Conservation (phyloP, 2,113 vertebrate genomes). For the Crocuta crocuta region DNA sequence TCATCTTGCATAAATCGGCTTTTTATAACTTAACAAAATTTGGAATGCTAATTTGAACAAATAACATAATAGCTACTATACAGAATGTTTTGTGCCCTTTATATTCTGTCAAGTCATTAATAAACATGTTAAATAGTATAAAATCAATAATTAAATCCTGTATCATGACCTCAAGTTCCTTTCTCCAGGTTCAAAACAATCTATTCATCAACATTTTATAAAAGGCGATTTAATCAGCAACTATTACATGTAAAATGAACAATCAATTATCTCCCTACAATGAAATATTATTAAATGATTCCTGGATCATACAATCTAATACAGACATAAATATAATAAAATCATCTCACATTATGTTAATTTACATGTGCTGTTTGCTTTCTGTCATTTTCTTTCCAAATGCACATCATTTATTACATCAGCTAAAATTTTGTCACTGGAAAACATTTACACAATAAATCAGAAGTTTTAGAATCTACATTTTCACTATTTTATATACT, state of each 20-base stretch:
- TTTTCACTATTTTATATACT: neutral
- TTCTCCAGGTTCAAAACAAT: neutral
- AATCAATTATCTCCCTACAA: neutral
- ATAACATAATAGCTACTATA: neutral
- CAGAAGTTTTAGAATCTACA: neutral
- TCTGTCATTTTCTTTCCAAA: neutral
- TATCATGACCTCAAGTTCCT: neutral
- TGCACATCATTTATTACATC: neutral
- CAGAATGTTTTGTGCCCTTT: neutral
- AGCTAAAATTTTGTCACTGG: neutral
- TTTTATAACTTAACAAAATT: neutral
- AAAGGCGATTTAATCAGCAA: neutral
- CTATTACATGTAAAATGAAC: neutral
- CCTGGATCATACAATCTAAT: neutral
- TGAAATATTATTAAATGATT: constrained; percentile 5
- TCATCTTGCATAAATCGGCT: neutral
- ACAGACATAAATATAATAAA: neutral
- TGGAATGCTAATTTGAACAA: neutral
- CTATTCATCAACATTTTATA: neutral
- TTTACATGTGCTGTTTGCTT: neutral
- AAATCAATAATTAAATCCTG: neutral
- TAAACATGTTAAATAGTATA: neutral
- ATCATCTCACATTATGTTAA: neutral
- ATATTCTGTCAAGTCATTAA: neutral
- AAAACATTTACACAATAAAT: neutral